Conservation (phyloP, 2,888 invertebrate species). For the Andrena flavipes region DNA sequence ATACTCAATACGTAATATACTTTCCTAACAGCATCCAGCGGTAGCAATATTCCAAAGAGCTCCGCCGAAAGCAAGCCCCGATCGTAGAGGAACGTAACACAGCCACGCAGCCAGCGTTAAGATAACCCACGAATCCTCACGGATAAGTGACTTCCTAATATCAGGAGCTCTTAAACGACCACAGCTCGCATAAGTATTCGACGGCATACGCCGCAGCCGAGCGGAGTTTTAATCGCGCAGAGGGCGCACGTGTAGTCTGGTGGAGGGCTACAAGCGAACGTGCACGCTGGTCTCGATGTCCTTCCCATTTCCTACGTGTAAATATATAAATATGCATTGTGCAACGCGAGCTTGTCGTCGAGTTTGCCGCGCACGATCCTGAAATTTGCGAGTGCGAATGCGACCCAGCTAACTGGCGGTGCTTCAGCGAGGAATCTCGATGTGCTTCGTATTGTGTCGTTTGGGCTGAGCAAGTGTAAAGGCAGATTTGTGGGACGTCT, state of each 20-base stretch:
- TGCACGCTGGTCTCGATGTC: constrained; percentile 19
- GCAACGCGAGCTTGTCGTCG: constrained; percentile 23
- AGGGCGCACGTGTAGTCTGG: constrained; percentile 8
- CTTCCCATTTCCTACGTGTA: constrained; percentile 7
- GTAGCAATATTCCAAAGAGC: not conserved
- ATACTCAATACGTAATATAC: not conserved
- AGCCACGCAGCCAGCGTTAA: constrained; percentile 10
- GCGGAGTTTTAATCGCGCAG: constrained; percentile 26
- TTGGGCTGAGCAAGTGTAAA: no score
- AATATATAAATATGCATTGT: constrained; percentile 47
- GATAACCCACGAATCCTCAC: constrained; percentile 21
- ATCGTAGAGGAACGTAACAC: not conserved
- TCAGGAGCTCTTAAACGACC: constrained; percentile 17
- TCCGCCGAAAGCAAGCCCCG: not conserved
- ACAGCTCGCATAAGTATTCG: not conserved
- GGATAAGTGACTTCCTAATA: constrained; percentile 15
- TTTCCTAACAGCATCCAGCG: not conserved
- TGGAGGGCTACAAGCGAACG: not conserved
- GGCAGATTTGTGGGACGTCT: no score
- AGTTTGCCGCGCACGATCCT: constrained; percentile 2
- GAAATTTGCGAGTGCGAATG: not conserved
- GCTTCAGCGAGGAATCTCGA: not conserved
- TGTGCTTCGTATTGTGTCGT: not conserved
- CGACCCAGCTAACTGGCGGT: not conserved
- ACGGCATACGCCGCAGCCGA: not conserved